Evolutionary conservation across 2,797 vertebrate species (phyloP), one percentile per base, ranked within the genome.

Genomic region (Pseudochaenichthys georgianus): DNA sequence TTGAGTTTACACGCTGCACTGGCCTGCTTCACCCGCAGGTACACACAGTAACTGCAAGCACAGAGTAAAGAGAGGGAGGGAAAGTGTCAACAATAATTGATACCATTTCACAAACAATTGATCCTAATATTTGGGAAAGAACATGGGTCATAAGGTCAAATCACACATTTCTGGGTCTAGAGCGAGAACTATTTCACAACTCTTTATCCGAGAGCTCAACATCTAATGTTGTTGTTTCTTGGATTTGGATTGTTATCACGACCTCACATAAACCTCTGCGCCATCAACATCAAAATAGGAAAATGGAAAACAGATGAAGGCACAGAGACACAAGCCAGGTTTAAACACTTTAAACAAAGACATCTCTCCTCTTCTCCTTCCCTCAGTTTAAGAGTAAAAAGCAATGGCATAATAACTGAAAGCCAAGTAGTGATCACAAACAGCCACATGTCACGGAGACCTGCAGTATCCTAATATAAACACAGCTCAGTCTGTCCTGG

Each of bases 21-120:
- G 60, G 92, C 92, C 92, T 94, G 96, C 50, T 93, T 95, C 81
- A 97, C 80, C 34, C 94, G 92, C 90, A 97, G 94, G 88, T 94
- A 94, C 85, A 96, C 91, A 19, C 96, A 97, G 88, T 95, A 96
- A 82, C 96, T 96, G 89, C 52, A 87, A 66, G 50, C 43, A 81
- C 31, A 86, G n/a, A 59, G 23, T 1, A 19, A 45, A 12, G 28
- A 5, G 31, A n/a, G 21, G 9, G 15, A 51, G 2, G 8, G 42
- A 17, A 60, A 4, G 11, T 12, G 42, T 59, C 15, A 64, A 15
- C 46, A 19, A 19, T 1, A 9, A 19, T 9, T 13, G 0, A 38
- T 15, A 13, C 2, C 3, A 13, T 19, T 45, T 52, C 17, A 47
- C 3, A 55, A 28, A 9, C 0, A 38, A 59, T 5, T 57, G 8